Evolutionary conservation across 1,140 invertebrate genomes (phyloP), one percentile per base, ranked within the genome.

Genomic region (Microplitis demolitor): DNA sequence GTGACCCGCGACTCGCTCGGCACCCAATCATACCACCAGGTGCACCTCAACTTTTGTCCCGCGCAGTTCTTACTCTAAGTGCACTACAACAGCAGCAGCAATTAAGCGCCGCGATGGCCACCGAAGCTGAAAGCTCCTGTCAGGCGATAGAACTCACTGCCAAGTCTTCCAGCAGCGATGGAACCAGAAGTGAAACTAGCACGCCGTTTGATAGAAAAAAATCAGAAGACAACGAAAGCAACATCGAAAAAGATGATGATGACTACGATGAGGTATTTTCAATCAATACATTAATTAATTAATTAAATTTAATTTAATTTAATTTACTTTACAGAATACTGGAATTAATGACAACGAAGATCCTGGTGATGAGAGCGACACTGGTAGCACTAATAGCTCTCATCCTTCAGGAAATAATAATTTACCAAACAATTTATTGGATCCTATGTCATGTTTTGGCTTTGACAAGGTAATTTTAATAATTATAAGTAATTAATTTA

Each of bases 61-160:
- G 82, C 66, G 78, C 83, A 33, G 84, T 83, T 64, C 85, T 87
- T 71, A 80, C 84, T 67, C 78, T 86, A 74, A 85, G 78, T 77
- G 81, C 80, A n/a, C 76, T 86, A 62, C 80, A 82, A 45, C 78
- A 78, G 8, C 60, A 62, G 11, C 4, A 34, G 8, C 14, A 13
- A 13, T 69, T 78, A 78, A 64, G 54, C 66, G 70, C 81, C 83
- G 2, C 82, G 81, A 79, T 74, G 82, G 69, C 79, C 78, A 37
- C 75, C 80, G 14, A 79, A 77, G 24, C 33, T 83, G 71, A 80
- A 77, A 8, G 67, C 14, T 78, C 80, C 56, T 83, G 82, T 61
- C 76, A 78, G 16, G 82, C 71, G n/a, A 83, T 80, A 73, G 82
- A 82, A 62, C 72, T 84, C 73, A 79, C 78, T 50, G 80, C 78